Conservation (phyloP, 1,140 invertebrate species). For the Drosophila nigrodunni region DNA sequence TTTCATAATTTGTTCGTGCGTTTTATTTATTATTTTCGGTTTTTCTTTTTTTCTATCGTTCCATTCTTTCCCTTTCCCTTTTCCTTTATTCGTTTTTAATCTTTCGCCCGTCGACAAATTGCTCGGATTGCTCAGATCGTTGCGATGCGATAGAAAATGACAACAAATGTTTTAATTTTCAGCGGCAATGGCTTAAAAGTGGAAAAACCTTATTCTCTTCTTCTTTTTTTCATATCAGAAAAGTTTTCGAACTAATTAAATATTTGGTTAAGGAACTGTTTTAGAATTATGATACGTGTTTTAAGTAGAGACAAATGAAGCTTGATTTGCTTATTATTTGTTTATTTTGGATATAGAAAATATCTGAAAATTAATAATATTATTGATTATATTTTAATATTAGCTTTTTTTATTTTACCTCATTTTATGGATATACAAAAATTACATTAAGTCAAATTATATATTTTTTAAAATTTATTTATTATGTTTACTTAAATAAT, state of each 20-base stretch:
- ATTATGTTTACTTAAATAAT: too few relatives aligned
- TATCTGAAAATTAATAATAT: background rate
- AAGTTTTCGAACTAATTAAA: constrained; percentile 6
- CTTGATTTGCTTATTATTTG: background rate
- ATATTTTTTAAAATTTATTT: too few relatives aligned
- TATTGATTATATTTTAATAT: too few relatives aligned
- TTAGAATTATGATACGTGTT: background rate
- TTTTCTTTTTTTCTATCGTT: constrained; percentile 23
- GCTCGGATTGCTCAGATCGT: constrained; percentile 49
- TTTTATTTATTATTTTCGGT: constrained; percentile 52
- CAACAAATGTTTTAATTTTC: constrained; percentile 79
- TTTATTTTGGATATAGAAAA: background rate
- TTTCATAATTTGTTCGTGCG: constrained; percentile 54
- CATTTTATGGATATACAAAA: too few relatives aligned
- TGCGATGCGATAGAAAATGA: constrained; percentile 65
- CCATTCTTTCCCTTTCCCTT: background rate
- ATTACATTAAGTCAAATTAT: too few relatives aligned
- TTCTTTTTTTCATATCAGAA: background rate
- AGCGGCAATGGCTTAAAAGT: constrained; percentile 22
- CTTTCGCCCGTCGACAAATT: constrained; percentile 62
- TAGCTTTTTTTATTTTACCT: too few relatives aligned
- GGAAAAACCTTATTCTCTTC: background rate
- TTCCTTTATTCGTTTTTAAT: constrained; percentile 45
- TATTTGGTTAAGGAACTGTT: background rate
- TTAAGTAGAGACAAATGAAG: background rate